These are phyloP conservation scores for Smittia aterrima DNA, from an alignment of 2,888 invertebrate genomes.

Conservation along the genomic window DNA sequence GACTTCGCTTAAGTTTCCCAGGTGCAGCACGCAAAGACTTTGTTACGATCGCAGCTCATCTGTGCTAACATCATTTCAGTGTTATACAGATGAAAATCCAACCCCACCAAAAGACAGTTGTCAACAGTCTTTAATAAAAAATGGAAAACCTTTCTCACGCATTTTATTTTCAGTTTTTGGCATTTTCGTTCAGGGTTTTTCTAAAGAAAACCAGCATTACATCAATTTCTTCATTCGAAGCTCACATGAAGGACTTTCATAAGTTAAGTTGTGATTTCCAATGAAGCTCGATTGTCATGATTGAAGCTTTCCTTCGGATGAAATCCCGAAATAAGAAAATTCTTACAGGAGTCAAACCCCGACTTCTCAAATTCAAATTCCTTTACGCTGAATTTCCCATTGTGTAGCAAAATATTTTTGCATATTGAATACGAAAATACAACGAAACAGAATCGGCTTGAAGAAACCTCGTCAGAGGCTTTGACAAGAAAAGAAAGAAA, in stretches of 20 bases:
- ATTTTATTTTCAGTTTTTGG: slow-evolving; percentile 18
- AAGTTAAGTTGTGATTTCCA: no score
- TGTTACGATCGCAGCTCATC: not conserved
- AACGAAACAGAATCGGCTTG: slow-evolving; percentile 2
- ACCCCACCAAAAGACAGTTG: slow-evolving; percentile 12
- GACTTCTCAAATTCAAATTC: not conserved
- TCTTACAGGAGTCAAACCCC: not conserved
- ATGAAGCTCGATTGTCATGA: no score
- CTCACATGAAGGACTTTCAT: not conserved
- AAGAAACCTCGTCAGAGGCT: not conserved
- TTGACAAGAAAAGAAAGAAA: not conserved
- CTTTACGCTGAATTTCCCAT: slow-evolving; percentile 24
- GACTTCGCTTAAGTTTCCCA: not conserved
- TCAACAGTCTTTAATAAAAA: slow-evolving; percentile 33
- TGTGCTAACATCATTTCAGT: not conserved
- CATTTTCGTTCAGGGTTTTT: slow-evolving; percentile 8
- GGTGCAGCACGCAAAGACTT: not conserved
- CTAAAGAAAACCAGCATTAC: no score
- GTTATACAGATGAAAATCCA: not conserved
- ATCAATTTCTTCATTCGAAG: no score
- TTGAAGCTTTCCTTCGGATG: no score
- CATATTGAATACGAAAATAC: slow-evolving; percentile 23
- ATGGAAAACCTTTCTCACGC: slow-evolving; percentile 35
- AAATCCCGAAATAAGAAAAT: no score
- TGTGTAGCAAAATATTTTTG: slow-evolving; percentile 8